A percentile compares a stretch with the other conserved stretches of the same genome.
These are phyloP conservation scores for Larimichthys crocea DNA, from an alignment of 2,113 vertebrate species.

Conservation along the genomic window DNA sequence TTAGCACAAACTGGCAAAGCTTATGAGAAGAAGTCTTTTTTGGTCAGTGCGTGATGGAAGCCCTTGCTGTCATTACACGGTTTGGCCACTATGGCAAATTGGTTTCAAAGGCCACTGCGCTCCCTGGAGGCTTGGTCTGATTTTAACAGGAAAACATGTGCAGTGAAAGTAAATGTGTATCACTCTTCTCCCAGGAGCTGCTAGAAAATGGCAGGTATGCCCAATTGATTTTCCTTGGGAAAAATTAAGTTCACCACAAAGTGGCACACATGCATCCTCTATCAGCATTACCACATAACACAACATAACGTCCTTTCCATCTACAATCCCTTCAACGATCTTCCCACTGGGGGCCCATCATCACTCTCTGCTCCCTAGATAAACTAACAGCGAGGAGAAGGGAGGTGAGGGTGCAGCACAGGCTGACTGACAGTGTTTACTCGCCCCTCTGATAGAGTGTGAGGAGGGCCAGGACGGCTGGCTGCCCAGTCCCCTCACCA, in stretches of 20 bases:
- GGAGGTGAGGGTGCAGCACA: conserved; percentile 75
- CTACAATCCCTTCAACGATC: background rate
- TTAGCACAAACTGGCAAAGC: too few relatives aligned
- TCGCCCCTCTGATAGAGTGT: conserved; percentile 81
- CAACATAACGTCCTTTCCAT: conserved; percentile 28
- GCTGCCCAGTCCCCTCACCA: conserved; percentile 52
- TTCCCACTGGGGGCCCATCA: conserved; percentile 67
- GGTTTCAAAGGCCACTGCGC: too few relatives aligned
- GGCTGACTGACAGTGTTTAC: conserved; percentile 84
- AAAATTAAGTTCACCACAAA: background rate
- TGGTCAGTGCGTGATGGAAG: too few relatives aligned
- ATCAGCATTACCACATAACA: conserved; percentile 11
- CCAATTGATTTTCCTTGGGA: background rate
- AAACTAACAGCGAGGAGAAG: conserved; percentile 89
- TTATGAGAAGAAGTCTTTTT: too few relatives aligned
- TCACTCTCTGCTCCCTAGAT: conserved; percentile 90
- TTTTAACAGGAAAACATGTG: background rate
- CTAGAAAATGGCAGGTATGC: background rate
- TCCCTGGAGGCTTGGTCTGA: background rate
- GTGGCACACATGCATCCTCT: conserved; percentile 1
- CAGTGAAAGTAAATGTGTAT: conserved; percentile 1
- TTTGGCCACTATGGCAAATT: too few relatives aligned
- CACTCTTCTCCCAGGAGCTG: background rate
- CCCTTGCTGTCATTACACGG: too few relatives aligned
- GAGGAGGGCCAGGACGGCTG: conserved; percentile 72